Evolutionary conservation across 2,797 vertebrate species (phyloP), one percentile per base, ranked within the genome.

Genomic region (Jordanella pulchra): DNA sequence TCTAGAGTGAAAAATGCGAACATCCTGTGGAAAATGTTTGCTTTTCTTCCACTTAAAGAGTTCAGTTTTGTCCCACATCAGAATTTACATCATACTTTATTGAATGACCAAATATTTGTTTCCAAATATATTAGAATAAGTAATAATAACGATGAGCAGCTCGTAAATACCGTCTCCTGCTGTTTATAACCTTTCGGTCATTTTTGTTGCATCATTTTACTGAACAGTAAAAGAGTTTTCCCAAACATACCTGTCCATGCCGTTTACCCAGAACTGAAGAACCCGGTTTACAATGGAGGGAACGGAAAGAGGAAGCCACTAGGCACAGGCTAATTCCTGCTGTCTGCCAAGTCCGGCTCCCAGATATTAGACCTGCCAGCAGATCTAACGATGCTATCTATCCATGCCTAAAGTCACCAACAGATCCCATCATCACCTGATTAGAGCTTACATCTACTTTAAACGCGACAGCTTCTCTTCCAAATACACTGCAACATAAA

Each of bases 201-300:
- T 77, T 82, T 80, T 58, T 58, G 23, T 35, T 12, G 3, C 0
- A 10, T 39, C 23, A 23, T 39, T 63, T 17, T 74, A 73, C 14
- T 60, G 44, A 44, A 23, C 3, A 1, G 68, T 32, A 7, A 11
- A 4, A 39, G 21, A 44, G n/a, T 7, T 61, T 23, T 44, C 35
- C 7, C 60, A 35, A 44, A 42, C 60, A 25, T 63, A 63, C 60
- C 60, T 63, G 35, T 81, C 79, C 79, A 53, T 77, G 1, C 32
- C 9, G 56, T n/a, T 53, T 4, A 17, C 15, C 10, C 30, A n/a
- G 0, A 18, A n/a, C 10, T 2, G 14, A 21, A 0, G 4, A 63
- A 25, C 39, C 60, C 25, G 39, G 12, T 44, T 44, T 63, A 25
- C 60, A 63, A 44, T 63, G 60, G n/a, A 63, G 32, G 32, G 58